Conservation (phyloP, 2,888 invertebrate species). For the Octodonta nipae region DNA sequence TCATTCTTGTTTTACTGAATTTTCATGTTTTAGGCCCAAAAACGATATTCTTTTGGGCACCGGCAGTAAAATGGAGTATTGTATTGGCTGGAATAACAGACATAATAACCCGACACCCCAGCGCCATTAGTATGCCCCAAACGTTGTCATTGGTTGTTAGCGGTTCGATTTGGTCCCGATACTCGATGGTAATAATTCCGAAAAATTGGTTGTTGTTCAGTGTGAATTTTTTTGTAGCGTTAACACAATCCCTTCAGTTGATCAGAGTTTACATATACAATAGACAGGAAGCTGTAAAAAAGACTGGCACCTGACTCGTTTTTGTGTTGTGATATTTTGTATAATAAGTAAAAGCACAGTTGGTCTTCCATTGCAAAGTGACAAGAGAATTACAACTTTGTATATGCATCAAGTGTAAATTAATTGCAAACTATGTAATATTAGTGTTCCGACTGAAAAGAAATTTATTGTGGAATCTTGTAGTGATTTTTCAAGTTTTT, state of each 20-base stretch:
- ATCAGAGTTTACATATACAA: conserved; percentile 2
- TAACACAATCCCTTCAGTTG: conserved; percentile 36
- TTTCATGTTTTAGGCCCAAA: conserved; percentile 85
- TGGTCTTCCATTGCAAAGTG: too few relatives aligned
- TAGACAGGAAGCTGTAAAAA: too few relatives aligned
- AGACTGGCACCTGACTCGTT: too few relatives aligned
- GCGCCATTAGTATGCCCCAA: conserved; percentile 66
- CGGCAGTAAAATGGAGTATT: conserved; percentile 87
- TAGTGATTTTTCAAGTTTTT: too few relatives aligned
- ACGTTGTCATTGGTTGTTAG: conserved; percentile 70
- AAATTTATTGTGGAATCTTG: too few relatives aligned
- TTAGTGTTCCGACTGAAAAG: too few relatives aligned
- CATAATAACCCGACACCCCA: conserved; percentile 70
- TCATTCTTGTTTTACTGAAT: too few relatives aligned
- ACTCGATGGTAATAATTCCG: conserved; percentile 85
- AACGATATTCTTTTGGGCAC: conserved; percentile 94
- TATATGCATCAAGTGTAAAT: too few relatives aligned
- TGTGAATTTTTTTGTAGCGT: conserved; percentile 83
- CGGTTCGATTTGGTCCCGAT: conserved; percentile 81
- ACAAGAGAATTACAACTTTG: too few relatives aligned
- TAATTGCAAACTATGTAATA: too few relatives aligned
- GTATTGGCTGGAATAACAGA: conserved; percentile 37
- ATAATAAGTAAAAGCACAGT: too few relatives aligned
- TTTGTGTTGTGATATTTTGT: too few relatives aligned
- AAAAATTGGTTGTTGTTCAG: conserved; percentile 84